Evolutionary conservation across 2,113 vertebrate genomes (phyloP).

Genomic region (Coryphaenoides rupestris): DNA sequence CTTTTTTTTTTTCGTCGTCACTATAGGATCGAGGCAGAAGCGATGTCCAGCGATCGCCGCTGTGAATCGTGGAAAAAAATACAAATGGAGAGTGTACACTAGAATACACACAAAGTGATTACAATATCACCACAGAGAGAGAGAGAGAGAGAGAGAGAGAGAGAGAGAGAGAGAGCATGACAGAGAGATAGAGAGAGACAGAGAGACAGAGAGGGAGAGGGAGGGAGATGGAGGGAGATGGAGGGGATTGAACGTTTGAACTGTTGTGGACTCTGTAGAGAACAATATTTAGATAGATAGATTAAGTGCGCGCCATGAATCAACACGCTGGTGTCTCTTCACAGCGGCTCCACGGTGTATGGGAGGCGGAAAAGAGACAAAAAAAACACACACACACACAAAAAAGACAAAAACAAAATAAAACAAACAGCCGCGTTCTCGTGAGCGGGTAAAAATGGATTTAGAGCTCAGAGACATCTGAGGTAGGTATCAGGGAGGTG

Average conservation of each 20-base stretch:
- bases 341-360: too few relatives aligned
- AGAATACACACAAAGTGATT: conserved; percentile 3
- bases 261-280: conserved; percentile 25
- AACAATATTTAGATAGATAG: conserved; percentile 41
- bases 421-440: conserved; percentile 13
- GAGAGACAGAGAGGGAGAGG: not conserved
- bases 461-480: conserved; percentile 52
- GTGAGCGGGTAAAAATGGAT: conserved; percentile 51
- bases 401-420: conserved; percentile 1
- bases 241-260: conserved; percentile 9
- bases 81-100: not conserved
- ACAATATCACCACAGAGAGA: not conserved
- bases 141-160: too few relatives aligned
- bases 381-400: too few relatives aligned
- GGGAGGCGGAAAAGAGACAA: too few relatives aligned
- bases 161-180: too few relatives aligned
- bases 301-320: conserved; percentile 40
- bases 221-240: not conserved
- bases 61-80: too few relatives aligned
- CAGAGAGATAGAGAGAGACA: too few relatives aligned
- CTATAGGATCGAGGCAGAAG: too few relatives aligned
- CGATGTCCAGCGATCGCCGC: too few relatives aligned
- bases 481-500: conserved; percentile 55
- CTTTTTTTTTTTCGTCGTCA: not conserved
- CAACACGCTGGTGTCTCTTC: conserved; percentile 27